Conservation (phyloP, 2,113 vertebrate genomes). For the Cygnus buccinator region DNA sequence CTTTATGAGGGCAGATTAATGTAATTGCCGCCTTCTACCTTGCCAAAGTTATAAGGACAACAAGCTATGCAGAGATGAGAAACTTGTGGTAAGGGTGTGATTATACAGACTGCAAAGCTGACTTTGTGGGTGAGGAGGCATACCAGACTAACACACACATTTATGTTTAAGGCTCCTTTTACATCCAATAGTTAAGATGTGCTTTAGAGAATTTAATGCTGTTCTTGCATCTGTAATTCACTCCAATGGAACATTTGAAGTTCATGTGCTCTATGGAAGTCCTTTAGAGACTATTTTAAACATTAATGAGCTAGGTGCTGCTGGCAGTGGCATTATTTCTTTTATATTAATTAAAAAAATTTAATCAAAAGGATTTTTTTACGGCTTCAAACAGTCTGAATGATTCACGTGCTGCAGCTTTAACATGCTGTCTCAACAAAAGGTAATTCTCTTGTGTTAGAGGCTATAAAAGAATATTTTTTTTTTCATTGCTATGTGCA, state of each 20-base stretch:
- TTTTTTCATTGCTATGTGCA: not conserved
- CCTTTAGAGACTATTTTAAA: slow-evolving; percentile 21
- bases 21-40: not conserved
- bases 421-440: not conserved
- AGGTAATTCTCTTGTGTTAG: not conserved
- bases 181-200: not conserved
- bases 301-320: not conserved
- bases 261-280: not conserved
- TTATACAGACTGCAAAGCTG: not conserved
- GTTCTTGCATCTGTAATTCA: not conserved
- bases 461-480: not conserved
- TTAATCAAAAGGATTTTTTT: slow-evolving; percentile 20
- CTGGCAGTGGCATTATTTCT: slow-evolving; percentile 39
- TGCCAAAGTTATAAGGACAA: fast-evolving
- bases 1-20: fast-evolving
- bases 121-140: not conserved
- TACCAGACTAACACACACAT: not conserved
- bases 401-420: not conserved
- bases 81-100: fast-evolving
- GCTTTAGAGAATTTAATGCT: not conserved
- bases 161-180: not conserved
- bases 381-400: not conserved
- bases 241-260: not conserved
- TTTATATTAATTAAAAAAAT: slow-evolving; percentile 47
- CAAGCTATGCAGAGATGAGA: not conserved